phyloP scores from a whole-genome alignment of 1,140 invertebrate genomes.

The Bombus waltoni region DNA sequence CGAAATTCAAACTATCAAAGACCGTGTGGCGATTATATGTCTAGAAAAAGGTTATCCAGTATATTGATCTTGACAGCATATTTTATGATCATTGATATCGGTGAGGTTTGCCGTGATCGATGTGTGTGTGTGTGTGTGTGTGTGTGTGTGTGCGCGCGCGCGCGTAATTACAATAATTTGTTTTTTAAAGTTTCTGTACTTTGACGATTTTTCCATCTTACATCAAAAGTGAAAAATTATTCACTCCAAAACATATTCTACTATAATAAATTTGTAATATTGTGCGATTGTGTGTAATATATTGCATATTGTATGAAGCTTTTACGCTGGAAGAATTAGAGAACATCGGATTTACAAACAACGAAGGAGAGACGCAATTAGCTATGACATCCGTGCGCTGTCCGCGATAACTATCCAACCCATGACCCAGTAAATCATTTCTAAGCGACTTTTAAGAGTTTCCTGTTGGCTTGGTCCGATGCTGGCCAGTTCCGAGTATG shows the following conservation, averaged over 20 bases:
- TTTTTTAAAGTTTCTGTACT: too few relatives aligned
- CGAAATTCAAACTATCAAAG: too few relatives aligned
- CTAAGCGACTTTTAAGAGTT: not conserved
- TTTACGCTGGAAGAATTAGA: not conserved
- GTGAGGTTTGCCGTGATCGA: too few relatives aligned
- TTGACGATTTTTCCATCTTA: too few relatives aligned
- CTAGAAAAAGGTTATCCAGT: too few relatives aligned
- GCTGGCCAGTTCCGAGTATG: not conserved
- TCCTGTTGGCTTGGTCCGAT: not conserved
- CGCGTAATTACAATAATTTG: too few relatives aligned
- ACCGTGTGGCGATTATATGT: too few relatives aligned
- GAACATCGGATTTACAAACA: not conserved
- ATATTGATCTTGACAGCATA: too few relatives aligned
- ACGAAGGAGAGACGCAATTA: not conserved
- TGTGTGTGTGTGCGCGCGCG: too few relatives aligned
- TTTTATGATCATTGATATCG: too few relatives aligned
- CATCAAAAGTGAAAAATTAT: not conserved
- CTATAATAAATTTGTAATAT: not conserved
- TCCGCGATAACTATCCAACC: not conserved
- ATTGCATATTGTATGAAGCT: not conserved
- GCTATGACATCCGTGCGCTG: not conserved
- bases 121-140: too few relatives aligned
- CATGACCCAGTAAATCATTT: not conserved
- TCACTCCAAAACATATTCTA: not conserved
- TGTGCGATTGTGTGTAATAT: too few relatives aligned